Base-by-base conservation (phyloP, 1,140 invertebrate genomes). In the Drosophila quadrilineata region DNA sequence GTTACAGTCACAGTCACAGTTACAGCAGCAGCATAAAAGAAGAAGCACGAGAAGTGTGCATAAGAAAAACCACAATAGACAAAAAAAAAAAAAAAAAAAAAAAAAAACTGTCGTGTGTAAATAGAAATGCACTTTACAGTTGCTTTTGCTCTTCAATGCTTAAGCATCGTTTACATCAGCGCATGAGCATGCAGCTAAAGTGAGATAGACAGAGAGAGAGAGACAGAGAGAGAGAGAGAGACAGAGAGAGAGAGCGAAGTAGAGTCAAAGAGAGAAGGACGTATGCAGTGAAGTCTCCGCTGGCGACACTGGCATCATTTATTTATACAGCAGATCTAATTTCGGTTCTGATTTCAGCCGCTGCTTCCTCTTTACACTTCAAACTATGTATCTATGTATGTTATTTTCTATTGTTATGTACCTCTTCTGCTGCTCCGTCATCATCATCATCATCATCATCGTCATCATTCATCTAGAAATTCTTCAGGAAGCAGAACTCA, bases 271-370 rank as follows among this genome's bases (percentile, higher is more conserved):
- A n/a, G n/a, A n/a, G n/a, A n/a, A n/a, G n/a, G n/a, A n/a, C n/a
- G n/a, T n/a, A n/a, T n/a, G n/a, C n/a, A n/a, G n/a, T n/a, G n/a
- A n/a, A n/a, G n/a, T n/a, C n/a, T n/a, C n/a, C 31, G 5, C 38
- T 12, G 8, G 31, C 6, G 22, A n/a, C 40, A 45, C 38, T 45
- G 56, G 46, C 63, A 62, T 65, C 68, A 63, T 80, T 84, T 84
- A 82, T 82, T 82, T 82, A 76, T 76, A 71, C 62, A 17, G 49
- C 73, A 84, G 77, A 82, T 82, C 77, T 76, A 69, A 72, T 82
- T 82, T 82, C 76, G 36, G 58, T 52, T 58, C 46, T 66, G 24
- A 82, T 80, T 80, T 82, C 54, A 59, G 74, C n/a, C 38, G 8
- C 19, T 21, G 4, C 5, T 12, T n/a, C 50, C 45, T 3, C 16